A percentile compares a stretch with the other conserved stretches of the same genome.
Conservation (phyloP, 2,113 vertebrate genomes). For the Zingel zingel region DNA sequence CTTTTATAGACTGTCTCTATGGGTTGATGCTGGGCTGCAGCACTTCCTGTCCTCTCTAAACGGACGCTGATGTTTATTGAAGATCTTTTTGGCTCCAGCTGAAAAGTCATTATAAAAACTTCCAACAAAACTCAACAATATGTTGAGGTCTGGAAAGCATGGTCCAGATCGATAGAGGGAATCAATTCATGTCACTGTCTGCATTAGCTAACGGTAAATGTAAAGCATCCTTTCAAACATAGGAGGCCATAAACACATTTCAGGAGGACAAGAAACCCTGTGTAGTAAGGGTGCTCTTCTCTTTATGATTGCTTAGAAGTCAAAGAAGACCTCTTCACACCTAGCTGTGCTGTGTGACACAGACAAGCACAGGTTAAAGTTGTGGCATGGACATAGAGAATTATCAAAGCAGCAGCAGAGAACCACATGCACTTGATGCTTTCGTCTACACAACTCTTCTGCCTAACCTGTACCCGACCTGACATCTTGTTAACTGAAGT, state of each 20-base stretch:
- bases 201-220: slow-evolving; percentile 67
- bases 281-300: slow-evolving; percentile 3
- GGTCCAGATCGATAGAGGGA: slow-evolving; percentile 65
- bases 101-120: slow-evolving; percentile 77
- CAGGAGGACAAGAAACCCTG: slow-evolving; percentile 10
- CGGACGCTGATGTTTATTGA: slow-evolving; percentile 68
- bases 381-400: background rate
- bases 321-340: slow-evolving; percentile 42
- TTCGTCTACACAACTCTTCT: slow-evolving; percentile 13
- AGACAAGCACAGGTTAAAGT: slow-evolving; percentile 29
- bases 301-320: slow-evolving; percentile 24
- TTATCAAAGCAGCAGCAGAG: slow-evolving; percentile 22
- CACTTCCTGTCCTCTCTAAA: slow-evolving; percentile 54
- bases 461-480: slow-evolving; percentile 30
- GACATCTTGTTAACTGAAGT: slow-evolving; percentile 4
- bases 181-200: slow-evolving; percentile 76
- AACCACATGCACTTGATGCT: slow-evolving; percentile 6
- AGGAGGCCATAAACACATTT: slow-evolving; percentile 26
- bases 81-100: slow-evolving; percentile 61
- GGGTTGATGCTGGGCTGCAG: slow-evolving; percentile 22
- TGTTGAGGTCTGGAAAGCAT: slow-evolving; percentile 73
- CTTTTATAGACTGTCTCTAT: slow-evolving; percentile 21
- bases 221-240: slow-evolving; percentile 60
- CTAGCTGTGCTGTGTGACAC: slow-evolving; percentile 32
- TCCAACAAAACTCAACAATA: slow-evolving; percentile 77